Conservation (phyloP, 2,797 vertebrate genomes). For the Phataginus tetradactyla region DNA sequence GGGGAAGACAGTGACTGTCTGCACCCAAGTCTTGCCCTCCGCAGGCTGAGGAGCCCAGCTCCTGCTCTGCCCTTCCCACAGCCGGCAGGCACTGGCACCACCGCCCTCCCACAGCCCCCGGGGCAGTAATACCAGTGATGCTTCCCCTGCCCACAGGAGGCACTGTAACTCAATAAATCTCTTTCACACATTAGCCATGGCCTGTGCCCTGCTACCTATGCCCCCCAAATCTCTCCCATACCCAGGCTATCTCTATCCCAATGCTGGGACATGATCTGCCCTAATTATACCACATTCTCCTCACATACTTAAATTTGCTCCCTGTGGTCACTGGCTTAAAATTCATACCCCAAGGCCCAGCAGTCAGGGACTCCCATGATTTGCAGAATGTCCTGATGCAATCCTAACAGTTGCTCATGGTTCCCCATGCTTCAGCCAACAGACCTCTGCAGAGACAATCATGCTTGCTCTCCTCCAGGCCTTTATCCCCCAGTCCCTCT, state of each 20-base stretch:
- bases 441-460: not conserved
- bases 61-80: not conserved
- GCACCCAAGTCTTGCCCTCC: not conserved
- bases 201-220: not conserved
- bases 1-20: not conserved
- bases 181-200: no score
- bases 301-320: not conserved
- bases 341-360: not conserved
- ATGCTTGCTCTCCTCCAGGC: not conserved
- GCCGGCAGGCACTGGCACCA: not conserved
- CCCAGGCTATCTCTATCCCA: not conserved
- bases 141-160: not conserved
- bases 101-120: not conserved
- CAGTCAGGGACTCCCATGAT: not conserved
- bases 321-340: not conserved
- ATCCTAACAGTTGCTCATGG: not conserved
- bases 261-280: not conserved
- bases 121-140: not conserved
- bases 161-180: not conserved
- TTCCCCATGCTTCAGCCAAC: not conserved
- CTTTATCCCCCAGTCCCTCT: fast-evolving
- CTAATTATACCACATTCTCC: not conserved
- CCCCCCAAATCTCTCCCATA: not conserved
- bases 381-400: not conserved
- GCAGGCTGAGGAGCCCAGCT: not conserved